phyloP scores from a whole-genome alignment of 1,140 invertebrate species.

The Bombus difficillimus region DNA sequence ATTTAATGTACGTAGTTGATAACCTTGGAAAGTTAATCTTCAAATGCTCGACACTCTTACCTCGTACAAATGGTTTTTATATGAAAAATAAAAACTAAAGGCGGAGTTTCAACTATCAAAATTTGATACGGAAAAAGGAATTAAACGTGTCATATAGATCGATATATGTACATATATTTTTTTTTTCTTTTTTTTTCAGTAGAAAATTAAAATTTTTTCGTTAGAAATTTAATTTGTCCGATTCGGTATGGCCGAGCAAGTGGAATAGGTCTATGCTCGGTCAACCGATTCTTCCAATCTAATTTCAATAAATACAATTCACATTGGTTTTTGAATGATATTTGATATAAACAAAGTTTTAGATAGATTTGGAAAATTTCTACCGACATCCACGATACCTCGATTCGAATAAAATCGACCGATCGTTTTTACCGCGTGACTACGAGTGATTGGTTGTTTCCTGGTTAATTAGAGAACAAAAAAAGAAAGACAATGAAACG shows the following conservation, averaged over 20 bases:
- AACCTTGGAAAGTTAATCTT: too few species aligned
- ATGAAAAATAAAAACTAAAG: too few species aligned
- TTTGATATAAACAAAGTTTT: background rate
- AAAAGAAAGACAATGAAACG: background rate
- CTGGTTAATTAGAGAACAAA: background rate
- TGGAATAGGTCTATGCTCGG: background rate
- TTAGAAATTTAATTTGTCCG: background rate
- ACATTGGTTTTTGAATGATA: background rate
- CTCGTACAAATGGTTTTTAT: too few species aligned
- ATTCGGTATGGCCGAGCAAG: background rate
- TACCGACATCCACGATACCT: background rate
- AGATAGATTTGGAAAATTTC: background rate
- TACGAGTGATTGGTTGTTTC: background rate
- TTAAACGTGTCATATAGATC: background rate
- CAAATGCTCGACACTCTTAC: too few species aligned
- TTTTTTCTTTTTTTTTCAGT: background rate
- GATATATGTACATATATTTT: background rate
- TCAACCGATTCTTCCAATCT: background rate
- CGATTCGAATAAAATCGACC: background rate
- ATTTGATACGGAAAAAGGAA: background rate
- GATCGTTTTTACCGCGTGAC: slow-evolving; percentile 18
- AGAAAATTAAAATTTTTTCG: background rate
- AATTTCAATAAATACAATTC: background rate
- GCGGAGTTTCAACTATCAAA: background rate
- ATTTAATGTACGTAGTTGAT: too few species aligned